phyloP scores from a whole-genome alignment of 2,113 vertebrate species.

The Pluvianellus socialis region DNA sequence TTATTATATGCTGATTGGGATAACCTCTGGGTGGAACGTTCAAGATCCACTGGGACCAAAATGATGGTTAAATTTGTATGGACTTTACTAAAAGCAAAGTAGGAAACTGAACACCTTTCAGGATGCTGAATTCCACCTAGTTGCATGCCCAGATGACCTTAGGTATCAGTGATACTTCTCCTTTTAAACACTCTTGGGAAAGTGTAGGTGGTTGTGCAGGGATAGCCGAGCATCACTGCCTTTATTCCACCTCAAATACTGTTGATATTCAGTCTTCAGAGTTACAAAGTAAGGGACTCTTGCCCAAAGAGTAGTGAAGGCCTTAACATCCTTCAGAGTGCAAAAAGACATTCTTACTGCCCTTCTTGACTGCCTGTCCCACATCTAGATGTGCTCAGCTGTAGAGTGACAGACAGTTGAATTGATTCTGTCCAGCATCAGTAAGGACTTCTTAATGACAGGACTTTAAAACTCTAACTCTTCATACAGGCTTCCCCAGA shows the following conservation, averaged over 20 bases:
- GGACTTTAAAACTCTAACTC: not conserved
- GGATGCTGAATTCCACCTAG: not conserved
- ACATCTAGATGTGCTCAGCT: not conserved
- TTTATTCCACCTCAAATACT: not conserved
- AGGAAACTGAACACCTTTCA: not conserved
- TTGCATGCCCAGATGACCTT: not conserved
- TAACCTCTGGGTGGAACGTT: not conserved
- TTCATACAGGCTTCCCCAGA: not conserved
- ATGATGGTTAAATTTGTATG: not conserved
- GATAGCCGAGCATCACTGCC: rapidly evolving
- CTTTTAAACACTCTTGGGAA: not conserved
- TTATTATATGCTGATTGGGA: not conserved
- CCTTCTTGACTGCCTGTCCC: not conserved
- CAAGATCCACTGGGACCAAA: not conserved
- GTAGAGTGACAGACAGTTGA: not conserved
- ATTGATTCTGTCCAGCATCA: not conserved
- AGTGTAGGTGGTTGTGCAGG: rapidly evolving
- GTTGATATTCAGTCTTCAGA: not conserved
- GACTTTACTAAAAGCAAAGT: not conserved
- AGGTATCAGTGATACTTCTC: not conserved
- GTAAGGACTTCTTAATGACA: not conserved
- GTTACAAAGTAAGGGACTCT: not conserved
- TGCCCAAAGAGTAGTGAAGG: not conserved
- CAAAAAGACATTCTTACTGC: not conserved
- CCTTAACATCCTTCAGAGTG: not conserved